Base-by-base conservation (phyloP, 2,113 vertebrate genomes). In the Microtus richardsoni region DNA sequence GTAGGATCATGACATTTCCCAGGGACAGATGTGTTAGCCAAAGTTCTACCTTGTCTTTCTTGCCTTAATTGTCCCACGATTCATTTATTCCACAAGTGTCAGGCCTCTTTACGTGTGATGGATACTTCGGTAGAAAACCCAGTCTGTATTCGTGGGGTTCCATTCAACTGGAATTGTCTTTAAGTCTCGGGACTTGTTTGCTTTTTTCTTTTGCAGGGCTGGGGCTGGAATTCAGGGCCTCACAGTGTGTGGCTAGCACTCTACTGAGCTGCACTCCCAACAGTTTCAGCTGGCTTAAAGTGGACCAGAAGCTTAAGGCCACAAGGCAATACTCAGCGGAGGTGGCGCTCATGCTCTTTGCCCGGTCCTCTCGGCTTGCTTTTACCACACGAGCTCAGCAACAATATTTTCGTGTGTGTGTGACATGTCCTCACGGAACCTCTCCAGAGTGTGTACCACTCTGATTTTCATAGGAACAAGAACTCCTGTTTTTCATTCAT, bases 21-120 rank as follows among this genome's bases (percentile, higher is more conserved):
- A 54, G 21, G 73, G 73, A 71, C 30, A 77, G 70, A 36, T 9
- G 28, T 78, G 80, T 82, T 94, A 44, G 77, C 39, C 94, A 28
- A 28, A 88, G 7, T 79, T 93, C 77, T 94, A 41, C 71, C 83
- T 89, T 89, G 68, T 77, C 21, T 70, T 41, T 85, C 39, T 95
- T 89, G 24, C 77, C 44, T 89, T 71, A 77, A 58, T n/a, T 78
- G 28, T 75, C 70, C 22, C 13, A 33, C 4, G 78, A 74, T 83
- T 85, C 10, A 68, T 88, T 89, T 64, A 64, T 36, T 80, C n/a
- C 64, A 39, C 21, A 80, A 30, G 89, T 24, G 24, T 39, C 77
- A 52, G 74, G 49, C 22, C n/a, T 84, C 79, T 64, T 41, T 74
- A 49, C 39, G 54, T 49, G 36, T 28, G 68, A 30, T 58, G 36